Evolutionary conservation across 2,888 invertebrate genomes (phyloP).

Genomic region (Cephus pygmeus): DNA sequence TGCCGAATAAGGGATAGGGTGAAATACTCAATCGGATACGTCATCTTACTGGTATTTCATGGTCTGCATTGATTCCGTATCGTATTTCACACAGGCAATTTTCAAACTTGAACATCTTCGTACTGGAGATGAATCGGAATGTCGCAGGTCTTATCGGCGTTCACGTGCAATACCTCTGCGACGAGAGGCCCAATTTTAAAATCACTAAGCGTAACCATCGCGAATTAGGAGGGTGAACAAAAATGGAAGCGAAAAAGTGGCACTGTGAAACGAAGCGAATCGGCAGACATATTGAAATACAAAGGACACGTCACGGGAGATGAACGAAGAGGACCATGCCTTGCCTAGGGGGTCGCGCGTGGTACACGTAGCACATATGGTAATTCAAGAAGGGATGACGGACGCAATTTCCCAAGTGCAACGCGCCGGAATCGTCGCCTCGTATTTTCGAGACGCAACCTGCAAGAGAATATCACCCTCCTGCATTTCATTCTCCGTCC

Average conservation of each 20-base stretch:
- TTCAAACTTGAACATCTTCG: conserved; percentile 45
- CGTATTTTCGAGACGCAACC: conserved; percentile 19
- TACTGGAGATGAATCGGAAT: not conserved
- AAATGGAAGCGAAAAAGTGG: not conserved
- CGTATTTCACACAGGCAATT: conserved; percentile 45
- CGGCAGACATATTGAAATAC: not conserved
- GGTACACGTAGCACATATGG: not conserved
- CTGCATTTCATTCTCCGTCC: conserved; percentile 9
- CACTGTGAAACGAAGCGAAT: not conserved
- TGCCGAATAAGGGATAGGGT: not conserved
- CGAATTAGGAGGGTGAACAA: not conserved
- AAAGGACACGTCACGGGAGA: not conserved
- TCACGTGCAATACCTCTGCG: not conserved
- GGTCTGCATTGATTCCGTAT: conserved; percentile 54
- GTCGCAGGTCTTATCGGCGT: not conserved
- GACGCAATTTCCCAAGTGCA: conserved; percentile 4
- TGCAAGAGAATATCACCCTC: conserved; percentile 20
- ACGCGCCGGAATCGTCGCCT: conserved; percentile 21
- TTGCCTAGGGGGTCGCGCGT: not conserved
- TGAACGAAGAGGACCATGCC: not conserved
- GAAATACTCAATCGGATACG: not conserved
- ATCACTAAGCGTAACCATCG: not conserved
- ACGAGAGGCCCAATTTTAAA: not conserved
- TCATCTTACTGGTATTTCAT: conserved; percentile 24
- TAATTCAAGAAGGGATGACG: not conserved